Evolutionary conservation across 2,888 invertebrate genomes (phyloP).

Genomic region (Belgica antarctica): DNA sequence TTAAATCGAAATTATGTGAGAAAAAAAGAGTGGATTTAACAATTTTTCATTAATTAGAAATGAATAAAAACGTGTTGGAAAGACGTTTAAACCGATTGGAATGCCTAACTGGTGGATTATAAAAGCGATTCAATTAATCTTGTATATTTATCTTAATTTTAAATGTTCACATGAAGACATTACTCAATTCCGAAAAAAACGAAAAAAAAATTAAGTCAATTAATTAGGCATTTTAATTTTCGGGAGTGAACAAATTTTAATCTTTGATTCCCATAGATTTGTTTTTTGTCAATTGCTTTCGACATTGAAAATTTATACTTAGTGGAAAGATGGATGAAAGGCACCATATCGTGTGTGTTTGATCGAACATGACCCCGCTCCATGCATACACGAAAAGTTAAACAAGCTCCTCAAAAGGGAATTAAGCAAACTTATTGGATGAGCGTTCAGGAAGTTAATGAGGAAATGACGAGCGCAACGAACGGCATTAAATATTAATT

Average conservation of each 20-base stretch:
- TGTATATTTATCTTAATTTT: constrained; percentile 40
- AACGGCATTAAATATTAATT: constrained; percentile 43
- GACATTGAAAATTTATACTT: background rate
- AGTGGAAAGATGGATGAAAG: no score
- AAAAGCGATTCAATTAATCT: constrained; percentile 43
- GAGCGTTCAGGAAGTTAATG: background rate
- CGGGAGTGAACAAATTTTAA: constrained; percentile 21
- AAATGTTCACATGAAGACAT: background rate
- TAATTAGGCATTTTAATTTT: constrained; percentile 33
- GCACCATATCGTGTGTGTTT: no score
- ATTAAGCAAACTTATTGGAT: background rate
- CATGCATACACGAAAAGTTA: background rate
- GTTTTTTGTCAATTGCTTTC: background rate
- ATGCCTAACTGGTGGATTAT: constrained; percentile 29
- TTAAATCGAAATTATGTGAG: constrained; percentile 44
- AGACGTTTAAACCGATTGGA: background rate
- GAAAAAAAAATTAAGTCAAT: constrained; percentile 35
- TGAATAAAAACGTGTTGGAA: background rate
- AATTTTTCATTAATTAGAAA: constrained; percentile 42
- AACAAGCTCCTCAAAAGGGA: no score
- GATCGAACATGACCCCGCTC: background rate
- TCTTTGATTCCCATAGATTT: constrained; percentile 38
- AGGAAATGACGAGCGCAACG: background rate
- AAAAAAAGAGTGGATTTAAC: background rate
- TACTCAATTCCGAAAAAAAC: background rate